Evolutionary conservation across 2,797 vertebrate species (phyloP).

Genomic region (Hippopotamyrus pictus): DNA sequence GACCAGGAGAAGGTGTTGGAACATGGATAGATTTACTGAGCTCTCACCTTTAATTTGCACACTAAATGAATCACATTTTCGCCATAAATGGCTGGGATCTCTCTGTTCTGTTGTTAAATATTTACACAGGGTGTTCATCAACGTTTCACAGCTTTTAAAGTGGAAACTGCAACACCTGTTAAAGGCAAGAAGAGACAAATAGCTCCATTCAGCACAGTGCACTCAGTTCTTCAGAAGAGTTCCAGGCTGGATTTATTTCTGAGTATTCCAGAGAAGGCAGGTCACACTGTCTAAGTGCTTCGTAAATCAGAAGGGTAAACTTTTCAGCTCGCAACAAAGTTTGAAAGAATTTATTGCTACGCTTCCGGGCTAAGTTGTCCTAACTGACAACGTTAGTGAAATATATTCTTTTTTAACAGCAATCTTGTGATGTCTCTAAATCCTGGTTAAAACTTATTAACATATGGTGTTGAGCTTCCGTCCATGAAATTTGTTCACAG

Average conservation of each 20-base stretch:
- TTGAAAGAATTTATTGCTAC: background rate
- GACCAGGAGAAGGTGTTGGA: background rate
- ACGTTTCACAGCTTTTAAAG: constrained; percentile 19
- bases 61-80: background rate
- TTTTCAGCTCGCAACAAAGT: background rate
- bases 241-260: background rate
- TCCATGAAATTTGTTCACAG: background rate
- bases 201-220: background rate
- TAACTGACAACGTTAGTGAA: background rate
- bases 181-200: constrained; percentile 14
- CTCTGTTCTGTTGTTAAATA: constrained; percentile 18
- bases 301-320: background rate
- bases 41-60: background rate
- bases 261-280: background rate
- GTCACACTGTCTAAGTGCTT: background rate
- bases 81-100: background rate
- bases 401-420: background rate
- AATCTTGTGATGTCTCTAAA: background rate
- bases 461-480: background rate
- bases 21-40: background rate
- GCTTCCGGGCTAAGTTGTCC: background rate
- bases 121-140: constrained; percentile 8
- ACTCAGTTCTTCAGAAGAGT: background rate
- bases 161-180: constrained; percentile 19
- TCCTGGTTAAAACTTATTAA: background rate